Conservation (phyloP, 2,113 vertebrate species). For the Paramormyrops kingsleyae region DNA sequence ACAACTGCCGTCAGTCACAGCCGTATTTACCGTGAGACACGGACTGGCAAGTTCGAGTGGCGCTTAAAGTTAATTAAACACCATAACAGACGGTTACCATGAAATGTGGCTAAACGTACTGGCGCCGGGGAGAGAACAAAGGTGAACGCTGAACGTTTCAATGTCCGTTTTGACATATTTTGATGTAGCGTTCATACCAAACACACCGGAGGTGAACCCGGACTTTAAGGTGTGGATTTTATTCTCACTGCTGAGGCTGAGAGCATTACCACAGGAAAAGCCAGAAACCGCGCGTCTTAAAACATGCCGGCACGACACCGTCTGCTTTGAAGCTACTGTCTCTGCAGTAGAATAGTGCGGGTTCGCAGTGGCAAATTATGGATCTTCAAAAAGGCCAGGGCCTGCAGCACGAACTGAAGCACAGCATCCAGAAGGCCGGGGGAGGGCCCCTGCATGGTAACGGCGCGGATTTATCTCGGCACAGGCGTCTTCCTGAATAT, state of each 20-base stretch:
- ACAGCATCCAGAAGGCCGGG: conserved; percentile 6
- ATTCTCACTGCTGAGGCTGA: neutral
- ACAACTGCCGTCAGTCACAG: neutral
- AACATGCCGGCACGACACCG: neutral
- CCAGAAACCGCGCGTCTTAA: neutral
- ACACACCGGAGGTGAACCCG: neutral
- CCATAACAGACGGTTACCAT: neutral
- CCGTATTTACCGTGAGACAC: neutral
- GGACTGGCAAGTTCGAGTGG: neutral
- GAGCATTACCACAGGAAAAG: neutral
- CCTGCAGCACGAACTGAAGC: neutral
- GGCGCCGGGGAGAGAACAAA: neutral
- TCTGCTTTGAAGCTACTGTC: neutral
- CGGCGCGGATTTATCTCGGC: neutral
- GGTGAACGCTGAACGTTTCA: neutral
- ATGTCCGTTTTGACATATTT: neutral
- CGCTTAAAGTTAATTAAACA: conserved; percentile 3
- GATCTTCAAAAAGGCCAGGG: neutral
- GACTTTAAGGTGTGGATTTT: neutral
- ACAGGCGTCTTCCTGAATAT: conserved; percentile 1
- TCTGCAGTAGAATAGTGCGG: neutral
- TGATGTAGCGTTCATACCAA: neutral
- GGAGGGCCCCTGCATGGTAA: neutral
- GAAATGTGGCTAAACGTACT: neutral
- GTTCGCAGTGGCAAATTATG: neutral